These are phyloP conservation scores for Balaeniceps rex DNA, from an alignment of 2,113 vertebrate genomes.

Conservation along the genomic window DNA sequence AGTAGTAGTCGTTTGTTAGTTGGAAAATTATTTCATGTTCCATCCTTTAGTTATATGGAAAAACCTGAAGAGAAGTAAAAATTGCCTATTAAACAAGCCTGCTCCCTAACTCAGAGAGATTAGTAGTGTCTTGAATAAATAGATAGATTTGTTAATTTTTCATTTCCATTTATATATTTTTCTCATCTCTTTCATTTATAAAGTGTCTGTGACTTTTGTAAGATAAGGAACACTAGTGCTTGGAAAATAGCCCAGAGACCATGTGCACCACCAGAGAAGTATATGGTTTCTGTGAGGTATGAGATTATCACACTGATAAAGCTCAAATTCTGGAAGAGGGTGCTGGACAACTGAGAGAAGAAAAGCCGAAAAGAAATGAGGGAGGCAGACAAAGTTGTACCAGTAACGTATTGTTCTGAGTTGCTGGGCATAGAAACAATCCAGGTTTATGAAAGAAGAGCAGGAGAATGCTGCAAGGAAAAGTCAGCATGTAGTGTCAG, in stretches of 20 bases:
- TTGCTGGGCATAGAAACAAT: neutral
- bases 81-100: neutral
- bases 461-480: neutral
- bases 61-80: neutral
- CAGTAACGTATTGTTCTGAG: neutral
- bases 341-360: neutral
- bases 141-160: neutral
- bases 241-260: neutral
- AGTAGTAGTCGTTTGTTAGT: neutral
- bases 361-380: neutral
- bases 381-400: neutral
- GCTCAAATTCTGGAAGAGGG: neutral
- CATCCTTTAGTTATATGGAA: neutral
- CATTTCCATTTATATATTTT: neutral
- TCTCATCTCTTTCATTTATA: neutral
- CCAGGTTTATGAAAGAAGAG: neutral
- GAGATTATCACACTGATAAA: neutral
- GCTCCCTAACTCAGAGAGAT: neutral
- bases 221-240: neutral
- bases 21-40: neutral
- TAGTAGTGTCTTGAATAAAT: neutral
- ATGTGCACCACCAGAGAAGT: neutral
- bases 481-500: rapidly evolving
- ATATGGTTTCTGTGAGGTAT: neutral
- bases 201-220: neutral